phyloP scores from a whole-genome alignment of 1,140 invertebrate species.

The Tetramorium parvispinum region DNA sequence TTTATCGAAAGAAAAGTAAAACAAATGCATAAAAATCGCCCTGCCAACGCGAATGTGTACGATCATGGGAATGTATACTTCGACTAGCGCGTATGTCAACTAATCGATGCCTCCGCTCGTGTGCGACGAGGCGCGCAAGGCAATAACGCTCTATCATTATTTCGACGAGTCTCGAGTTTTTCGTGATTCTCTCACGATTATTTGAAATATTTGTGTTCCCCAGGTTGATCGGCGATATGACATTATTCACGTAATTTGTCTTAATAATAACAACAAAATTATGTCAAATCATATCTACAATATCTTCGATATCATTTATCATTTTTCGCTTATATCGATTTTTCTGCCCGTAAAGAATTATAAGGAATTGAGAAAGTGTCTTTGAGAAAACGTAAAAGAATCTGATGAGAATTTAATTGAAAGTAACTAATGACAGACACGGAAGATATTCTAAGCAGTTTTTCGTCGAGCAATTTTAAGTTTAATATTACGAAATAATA shows the following conservation, averaged over 20 bases:
- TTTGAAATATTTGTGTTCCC: not conserved
- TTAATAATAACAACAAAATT: not conserved
- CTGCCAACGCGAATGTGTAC: not conserved
- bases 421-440: not conserved
- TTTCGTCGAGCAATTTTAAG: not conserved
- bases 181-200: slow-evolving; percentile 14
- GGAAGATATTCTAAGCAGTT: not conserved
- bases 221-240: not conserved
- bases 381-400: not conserved
- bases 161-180: slow-evolving; percentile 41
- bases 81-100: slow-evolving; percentile 11
- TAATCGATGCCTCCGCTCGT: slow-evolving; percentile 53
- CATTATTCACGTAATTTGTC: not conserved
- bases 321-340: not conserved
- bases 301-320: not conserved
- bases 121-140: slow-evolving; percentile 40
- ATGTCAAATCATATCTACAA: not conserved
- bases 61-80: slow-evolving; percentile 30
- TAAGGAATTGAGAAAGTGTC: not conserved
- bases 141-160: slow-evolving; percentile 55
- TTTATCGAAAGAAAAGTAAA: not conserved
- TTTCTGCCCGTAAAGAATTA: not conserved
- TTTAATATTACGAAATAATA: not conserved
- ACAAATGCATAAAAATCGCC: slow-evolving; percentile 8
- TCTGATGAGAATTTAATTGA: not conserved